These are phyloP conservation scores for Mycetomoellerius zeteki DNA, from an alignment of 1,140 invertebrate species.

Conservation along the genomic window DNA sequence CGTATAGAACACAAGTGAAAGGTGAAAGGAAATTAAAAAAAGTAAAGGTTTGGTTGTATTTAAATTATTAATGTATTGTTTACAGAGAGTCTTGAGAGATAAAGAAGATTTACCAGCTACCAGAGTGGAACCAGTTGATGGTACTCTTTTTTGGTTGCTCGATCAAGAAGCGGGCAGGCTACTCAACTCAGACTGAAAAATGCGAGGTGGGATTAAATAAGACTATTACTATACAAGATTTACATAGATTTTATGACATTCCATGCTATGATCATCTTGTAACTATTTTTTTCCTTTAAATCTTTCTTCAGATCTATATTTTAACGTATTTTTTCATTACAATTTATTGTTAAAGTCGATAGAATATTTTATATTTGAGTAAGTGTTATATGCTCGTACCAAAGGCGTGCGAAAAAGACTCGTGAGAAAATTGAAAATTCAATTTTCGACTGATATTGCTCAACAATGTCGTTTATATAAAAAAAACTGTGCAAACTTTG, in stretches of 20 bases:
- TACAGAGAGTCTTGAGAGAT: slow-evolving; percentile 91
- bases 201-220: neutral
- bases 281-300: slow-evolving; percentile 59
- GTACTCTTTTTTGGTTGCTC: slow-evolving; percentile 93
- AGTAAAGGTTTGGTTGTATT: neutral
- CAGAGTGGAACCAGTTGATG: slow-evolving; percentile 90
- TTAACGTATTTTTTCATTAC: slow-evolving; percentile 54
- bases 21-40: neutral
- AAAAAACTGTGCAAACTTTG: slow-evolving; percentile 15
- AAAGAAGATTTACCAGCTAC: slow-evolving; percentile 92
- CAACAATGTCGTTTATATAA: slow-evolving; percentile 29
- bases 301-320: slow-evolving; percentile 66
- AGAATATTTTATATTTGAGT: slow-evolving; percentile 19
- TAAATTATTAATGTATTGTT: slow-evolving; percentile 71
- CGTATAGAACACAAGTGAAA: neutral
- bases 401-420: slow-evolving; percentile 23
- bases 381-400: slow-evolving; percentile 25
- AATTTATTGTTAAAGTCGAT: slow-evolving; percentile 25
- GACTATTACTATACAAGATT: neutral
- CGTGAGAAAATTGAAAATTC: slow-evolving; percentile 24
- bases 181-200: slow-evolving; percentile 72
- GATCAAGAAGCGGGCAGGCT: slow-evolving; percentile 91
- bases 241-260: slow-evolving; percentile 68
- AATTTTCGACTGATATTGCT: slow-evolving; percentile 43
- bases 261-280: slow-evolving; percentile 61